Evolutionary conservation across 1,140 invertebrate genomes (phyloP).

Genomic region (Psilanteris sp.): DNA sequence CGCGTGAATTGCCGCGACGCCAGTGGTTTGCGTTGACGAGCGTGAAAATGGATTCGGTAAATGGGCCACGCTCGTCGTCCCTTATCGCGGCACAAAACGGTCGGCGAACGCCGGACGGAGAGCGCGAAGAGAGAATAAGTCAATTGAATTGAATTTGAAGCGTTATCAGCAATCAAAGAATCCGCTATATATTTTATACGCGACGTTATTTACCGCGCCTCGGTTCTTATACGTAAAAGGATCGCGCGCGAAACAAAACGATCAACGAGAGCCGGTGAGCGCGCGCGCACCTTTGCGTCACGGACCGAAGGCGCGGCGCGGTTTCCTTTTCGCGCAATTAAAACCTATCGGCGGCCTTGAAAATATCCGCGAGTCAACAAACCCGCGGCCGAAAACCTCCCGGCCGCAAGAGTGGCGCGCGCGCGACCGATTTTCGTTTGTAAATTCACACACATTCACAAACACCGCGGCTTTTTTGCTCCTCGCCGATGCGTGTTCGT

Average conservation of each 20-base stretch:
- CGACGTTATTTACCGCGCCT: slow-evolving; percentile 43
- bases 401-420: no score
- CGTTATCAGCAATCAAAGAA: slow-evolving; percentile 57
- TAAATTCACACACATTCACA: no score
- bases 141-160: slow-evolving; percentile 62
- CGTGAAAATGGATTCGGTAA: slow-evolving; percentile 60
- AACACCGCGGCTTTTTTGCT: no score
- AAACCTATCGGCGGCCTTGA: no score
- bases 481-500: no score
- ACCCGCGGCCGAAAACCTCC: no score
- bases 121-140: slow-evolving; percentile 53
- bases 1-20: no score
- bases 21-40: slow-evolving; percentile 52
- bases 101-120: slow-evolving; percentile 29
- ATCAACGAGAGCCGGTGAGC: slow-evolving; percentile 15
- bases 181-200: slow-evolving; percentile 54
- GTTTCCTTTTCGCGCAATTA: no score
- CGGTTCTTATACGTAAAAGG: slow-evolving; percentile 52
- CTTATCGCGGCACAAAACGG: slow-evolving; percentile 40
- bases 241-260: slow-evolving; percentile 27
- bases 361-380: no score
- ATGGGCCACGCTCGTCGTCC: slow-evolving; percentile 56
- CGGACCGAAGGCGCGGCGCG: no score
- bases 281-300: no score
- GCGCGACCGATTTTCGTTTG: no score